These are phyloP conservation scores for Lates calcarifer DNA, from an alignment of 2,113 vertebrate species.

Conservation along the genomic window DNA sequence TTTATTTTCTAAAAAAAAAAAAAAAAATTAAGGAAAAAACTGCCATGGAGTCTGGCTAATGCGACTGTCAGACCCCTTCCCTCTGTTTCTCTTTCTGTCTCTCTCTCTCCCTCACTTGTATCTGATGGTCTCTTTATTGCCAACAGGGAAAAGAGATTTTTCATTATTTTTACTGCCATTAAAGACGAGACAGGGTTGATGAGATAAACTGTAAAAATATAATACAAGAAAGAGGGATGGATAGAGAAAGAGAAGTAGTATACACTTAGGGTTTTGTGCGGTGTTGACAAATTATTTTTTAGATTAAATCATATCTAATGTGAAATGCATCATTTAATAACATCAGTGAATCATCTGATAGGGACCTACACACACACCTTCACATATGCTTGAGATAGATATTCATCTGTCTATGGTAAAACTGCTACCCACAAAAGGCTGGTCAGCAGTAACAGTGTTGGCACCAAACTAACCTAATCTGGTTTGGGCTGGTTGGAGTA, in stretches of 20 bases:
- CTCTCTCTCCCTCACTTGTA: constrained; percentile 20
- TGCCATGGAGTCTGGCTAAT: constrained; percentile 59
- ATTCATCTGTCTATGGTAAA: too few relatives aligned
- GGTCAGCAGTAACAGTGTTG: too few relatives aligned
- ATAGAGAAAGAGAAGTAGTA: not conserved
- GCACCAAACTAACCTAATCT: too few relatives aligned
- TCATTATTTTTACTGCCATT: constrained; percentile 61
- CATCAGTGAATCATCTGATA: not conserved
- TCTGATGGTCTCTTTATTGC: constrained; percentile 63
- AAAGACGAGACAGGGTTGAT: constrained; percentile 26
- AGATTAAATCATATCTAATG: constrained; percentile 21
- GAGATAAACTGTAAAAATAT: constrained; percentile 42
- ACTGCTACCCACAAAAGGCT: too few relatives aligned
- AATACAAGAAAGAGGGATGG: not conserved
- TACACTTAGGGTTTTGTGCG: constrained; percentile 3
- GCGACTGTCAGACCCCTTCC: constrained; percentile 50
- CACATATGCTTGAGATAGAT: not conserved
- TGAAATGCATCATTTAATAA: constrained; percentile 3
- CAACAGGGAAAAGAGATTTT: constrained; percentile 47
- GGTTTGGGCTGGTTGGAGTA: too few relatives aligned
- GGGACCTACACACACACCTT: not conserved
- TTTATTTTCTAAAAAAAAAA: constrained; percentile 53
- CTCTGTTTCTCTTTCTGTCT: not conserved
- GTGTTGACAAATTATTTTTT: constrained; percentile 19
- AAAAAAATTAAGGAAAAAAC: constrained; percentile 53